Conservation (phyloP, 2,113 vertebrate species). For the Parus major region DNA sequence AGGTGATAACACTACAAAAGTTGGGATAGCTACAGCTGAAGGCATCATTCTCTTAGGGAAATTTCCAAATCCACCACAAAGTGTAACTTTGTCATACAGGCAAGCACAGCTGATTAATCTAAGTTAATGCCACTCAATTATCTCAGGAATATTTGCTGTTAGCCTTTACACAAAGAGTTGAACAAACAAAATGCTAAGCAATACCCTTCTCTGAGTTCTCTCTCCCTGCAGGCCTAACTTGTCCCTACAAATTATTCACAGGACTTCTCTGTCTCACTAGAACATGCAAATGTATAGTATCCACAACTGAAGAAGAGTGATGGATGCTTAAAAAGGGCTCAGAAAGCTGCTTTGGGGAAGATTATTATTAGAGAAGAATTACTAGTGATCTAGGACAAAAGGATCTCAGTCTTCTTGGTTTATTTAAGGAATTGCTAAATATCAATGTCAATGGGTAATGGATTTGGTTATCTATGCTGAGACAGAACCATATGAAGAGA, state of each 20-base stretch:
- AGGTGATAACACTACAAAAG: not conserved
- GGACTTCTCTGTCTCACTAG: not conserved
- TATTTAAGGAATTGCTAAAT: not conserved
- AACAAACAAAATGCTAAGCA: not conserved
- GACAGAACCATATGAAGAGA: not conserved
- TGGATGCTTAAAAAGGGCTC: not conserved
- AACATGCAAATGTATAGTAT: not conserved
- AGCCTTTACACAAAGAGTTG: not conserved
- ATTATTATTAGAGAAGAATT: not conserved
- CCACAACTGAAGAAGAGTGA: not conserved
- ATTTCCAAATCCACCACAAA: not conserved
- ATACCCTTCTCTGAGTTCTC: not conserved
- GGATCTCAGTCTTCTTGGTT: not conserved
- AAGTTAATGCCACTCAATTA: not conserved
- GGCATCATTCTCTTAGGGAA: not conserved
- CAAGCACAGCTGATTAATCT: not conserved
- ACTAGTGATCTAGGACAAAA: not conserved
- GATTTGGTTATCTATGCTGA: not conserved
- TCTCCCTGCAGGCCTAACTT: not conserved
- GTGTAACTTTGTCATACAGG: not conserved
- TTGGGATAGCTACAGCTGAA: not conserved
- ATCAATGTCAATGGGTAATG: accelerated
- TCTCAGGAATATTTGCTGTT: not conserved
- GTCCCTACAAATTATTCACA: not conserved
- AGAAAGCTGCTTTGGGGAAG: not conserved